Conservation (phyloP, 2,797 vertebrate genomes). For the Poeciliopsis infans region DNA sequence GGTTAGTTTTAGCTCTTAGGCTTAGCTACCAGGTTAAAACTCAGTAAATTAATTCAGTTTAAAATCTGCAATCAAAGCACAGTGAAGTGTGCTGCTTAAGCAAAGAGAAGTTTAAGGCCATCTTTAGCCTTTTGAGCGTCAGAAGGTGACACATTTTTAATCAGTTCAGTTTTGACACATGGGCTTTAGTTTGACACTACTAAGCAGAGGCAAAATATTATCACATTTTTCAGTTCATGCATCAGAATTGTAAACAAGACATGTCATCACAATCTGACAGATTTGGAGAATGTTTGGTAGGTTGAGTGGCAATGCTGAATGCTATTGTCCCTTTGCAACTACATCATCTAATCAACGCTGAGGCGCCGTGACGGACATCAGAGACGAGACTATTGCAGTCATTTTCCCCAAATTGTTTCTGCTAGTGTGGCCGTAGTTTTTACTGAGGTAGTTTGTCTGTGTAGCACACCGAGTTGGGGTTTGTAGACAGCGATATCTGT, state of each 20-base stretch:
- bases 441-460: too few species aligned
- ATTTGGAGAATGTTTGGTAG: not conserved
- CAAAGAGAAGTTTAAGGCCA: slow-evolving; percentile 12
- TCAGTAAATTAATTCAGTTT: slow-evolving; percentile 45
- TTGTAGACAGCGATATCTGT: too few species aligned
- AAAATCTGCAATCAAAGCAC: slow-evolving; percentile 47
- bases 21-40: slow-evolving; percentile 53
- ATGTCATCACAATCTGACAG: not conserved
- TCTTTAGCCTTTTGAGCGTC: slow-evolving; percentile 38
- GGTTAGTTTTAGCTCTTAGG: slow-evolving; percentile 30
- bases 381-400: too few species aligned
- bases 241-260: not conserved
- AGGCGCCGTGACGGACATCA: too few species aligned
- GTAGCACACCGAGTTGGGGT: too few species aligned
- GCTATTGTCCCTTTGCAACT: too few species aligned
- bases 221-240: not conserved
- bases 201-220: not conserved
- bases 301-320: too few species aligned
- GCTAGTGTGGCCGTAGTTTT: too few species aligned
- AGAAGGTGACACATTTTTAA: slow-evolving; percentile 15
- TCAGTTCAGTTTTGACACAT: not conserved
- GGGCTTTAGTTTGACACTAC: not conserved
- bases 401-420: too few species aligned
- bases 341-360: too few species aligned
- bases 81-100: slow-evolving; percentile 22